Evolutionary conservation across 2,797 vertebrate genomes (phyloP), one percentile per base, ranked within the genome.

Genomic region (Sebastiscus tertius): DNA sequence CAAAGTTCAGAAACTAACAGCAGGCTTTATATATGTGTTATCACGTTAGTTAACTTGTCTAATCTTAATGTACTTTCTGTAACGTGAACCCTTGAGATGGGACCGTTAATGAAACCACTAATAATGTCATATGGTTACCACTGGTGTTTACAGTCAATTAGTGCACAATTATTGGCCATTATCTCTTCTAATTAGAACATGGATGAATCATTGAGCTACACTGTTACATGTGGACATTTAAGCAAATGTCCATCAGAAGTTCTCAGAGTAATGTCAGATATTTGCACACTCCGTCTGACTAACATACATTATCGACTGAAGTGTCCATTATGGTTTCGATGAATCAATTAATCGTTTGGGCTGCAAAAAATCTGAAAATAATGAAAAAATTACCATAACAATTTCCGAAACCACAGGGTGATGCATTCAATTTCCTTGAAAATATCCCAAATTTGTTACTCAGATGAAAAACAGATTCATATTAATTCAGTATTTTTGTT

Each of bases 1-100:
- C 9, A 66, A 87, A 88, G 81, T 87, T 88, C 74, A 10, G 0
- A 73, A 75, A 80, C 52, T 16, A 31, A 65, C 22, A 14, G 0
- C 0, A 20, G 12, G 5, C 36, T 61, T 4, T 9, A 14, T 42
- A 13, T 81, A 14, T 1, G 8, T 33, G 13, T 13, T 12, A 6
- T 3, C 22, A 14, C 5, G 10, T 2, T 14, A 62, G 1, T 26
- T 33, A 66, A 69, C 8, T 0, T 8, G 13, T 63, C 1, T 54
- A 6, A 36, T n/a, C 14, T 0, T 3, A 3, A 0, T 27, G 8
- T 2, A 2, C 1, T 3, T 20, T 6, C 4, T 31, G 10, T 56
- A 26, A 11, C 36, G 18, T 65, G 1, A 20, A 36, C 1, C 12
- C 3, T 27, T 63, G 2, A 16, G 14, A 27, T 13, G 7, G 52